Conservation (phyloP, 2,113 vertebrate species). For the Stegostoma tigrinum region DNA sequence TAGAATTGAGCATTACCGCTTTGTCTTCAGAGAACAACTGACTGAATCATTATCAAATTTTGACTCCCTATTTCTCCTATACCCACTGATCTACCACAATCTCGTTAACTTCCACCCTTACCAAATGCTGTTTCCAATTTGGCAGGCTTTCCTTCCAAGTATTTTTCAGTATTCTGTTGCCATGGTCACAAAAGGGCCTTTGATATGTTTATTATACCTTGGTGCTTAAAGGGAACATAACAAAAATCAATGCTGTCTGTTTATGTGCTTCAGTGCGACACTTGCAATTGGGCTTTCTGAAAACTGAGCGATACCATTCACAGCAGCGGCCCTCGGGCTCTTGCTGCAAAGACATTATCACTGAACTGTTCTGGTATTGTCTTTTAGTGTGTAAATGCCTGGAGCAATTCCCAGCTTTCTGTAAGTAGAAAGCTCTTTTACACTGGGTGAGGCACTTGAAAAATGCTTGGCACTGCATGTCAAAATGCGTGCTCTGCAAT, state of each 20-base stretch:
- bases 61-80: background rate
- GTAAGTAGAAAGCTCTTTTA: background rate
- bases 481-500: background rate
- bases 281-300: background rate
- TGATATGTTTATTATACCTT: constrained; percentile 27
- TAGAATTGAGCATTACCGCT: background rate
- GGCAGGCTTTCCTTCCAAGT: background rate
- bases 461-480: background rate
- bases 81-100: background rate
- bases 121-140: background rate
- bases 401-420: constrained; percentile 13
- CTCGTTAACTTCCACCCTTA: background rate
- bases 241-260: background rate
- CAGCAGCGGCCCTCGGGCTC: background rate
- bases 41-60: background rate
- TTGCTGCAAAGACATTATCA: background rate
- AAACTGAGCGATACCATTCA: background rate
- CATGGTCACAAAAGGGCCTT: constrained; percentile 11
- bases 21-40: background rate
- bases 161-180: constrained; percentile 6
- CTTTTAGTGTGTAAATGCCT: background rate
- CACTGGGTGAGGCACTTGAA: background rate
- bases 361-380: background rate
- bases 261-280: background rate
- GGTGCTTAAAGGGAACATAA: constrained; percentile 18